Evolutionary conservation across 2,113 vertebrate genomes (phyloP).

Genomic region (Indicator maculatus): DNA sequence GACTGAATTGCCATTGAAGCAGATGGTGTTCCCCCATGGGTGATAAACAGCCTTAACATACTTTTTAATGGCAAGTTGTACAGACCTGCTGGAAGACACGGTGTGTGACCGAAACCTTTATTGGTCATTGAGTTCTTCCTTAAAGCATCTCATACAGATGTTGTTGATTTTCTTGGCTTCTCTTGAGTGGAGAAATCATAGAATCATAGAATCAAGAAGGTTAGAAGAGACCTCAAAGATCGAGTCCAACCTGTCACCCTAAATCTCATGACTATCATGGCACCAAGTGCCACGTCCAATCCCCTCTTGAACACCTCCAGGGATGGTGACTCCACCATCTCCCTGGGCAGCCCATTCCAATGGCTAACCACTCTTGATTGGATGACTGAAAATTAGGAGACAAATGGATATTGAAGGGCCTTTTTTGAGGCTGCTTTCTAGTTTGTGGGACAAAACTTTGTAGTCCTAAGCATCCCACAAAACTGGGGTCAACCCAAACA

Average conservation of each 20-base stretch:
- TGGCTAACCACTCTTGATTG: too few relatives aligned
- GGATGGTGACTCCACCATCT: too few relatives aligned
- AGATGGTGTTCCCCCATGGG: neutral
- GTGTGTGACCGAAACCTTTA: neutral
- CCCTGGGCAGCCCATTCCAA: too few relatives aligned
- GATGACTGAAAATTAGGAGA: neutral
- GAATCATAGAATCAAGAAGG: too few relatives aligned
- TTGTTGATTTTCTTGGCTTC: neutral
- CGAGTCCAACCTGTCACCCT: too few relatives aligned
- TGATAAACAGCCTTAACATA: accelerated
- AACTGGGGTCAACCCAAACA: neutral
- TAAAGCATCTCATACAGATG: neutral
- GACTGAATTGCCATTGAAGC: neutral
- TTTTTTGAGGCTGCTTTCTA: neutral
- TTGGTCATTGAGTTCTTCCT: neutral
- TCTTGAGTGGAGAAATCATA: neutral
- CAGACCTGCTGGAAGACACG: neutral
- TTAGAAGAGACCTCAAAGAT: too few relatives aligned
- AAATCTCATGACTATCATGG: too few relatives aligned
- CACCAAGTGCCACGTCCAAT: too few relatives aligned
- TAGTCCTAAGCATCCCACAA: neutral
- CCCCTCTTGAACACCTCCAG: too few relatives aligned
- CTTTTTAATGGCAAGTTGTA: neutral
- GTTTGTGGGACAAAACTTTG: neutral
- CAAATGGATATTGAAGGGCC: neutral